phyloP scores from a whole-genome alignment of 1,140 invertebrate genomes.

The Sycophila sp. region DNA sequence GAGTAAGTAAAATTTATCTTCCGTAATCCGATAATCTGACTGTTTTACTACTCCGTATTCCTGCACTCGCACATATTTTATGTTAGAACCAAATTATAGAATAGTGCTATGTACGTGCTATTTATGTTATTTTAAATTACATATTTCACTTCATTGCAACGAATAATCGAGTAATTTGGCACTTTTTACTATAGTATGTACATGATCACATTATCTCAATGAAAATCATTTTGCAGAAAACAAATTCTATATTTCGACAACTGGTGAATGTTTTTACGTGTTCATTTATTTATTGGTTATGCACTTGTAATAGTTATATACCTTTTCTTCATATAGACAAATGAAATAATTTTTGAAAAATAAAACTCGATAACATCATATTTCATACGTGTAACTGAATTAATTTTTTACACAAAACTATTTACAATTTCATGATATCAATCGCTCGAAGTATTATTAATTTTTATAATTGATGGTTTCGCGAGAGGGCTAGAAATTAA shows the following conservation, averaged over 20 bases:
- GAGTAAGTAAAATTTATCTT: no score
- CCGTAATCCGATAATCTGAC: no score
- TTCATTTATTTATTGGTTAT: constrained; percentile 11
- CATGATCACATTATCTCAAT: constrained; percentile 17
- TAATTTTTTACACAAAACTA: constrained; percentile 56
- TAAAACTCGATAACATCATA: no score
- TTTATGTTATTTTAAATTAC: no score
- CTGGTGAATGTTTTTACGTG: constrained; percentile 3
- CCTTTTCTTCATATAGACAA: neutral
- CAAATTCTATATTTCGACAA: constrained; percentile 1
- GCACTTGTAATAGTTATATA: constrained; percentile 5
- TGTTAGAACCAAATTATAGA: no score
- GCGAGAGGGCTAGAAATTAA: no score
- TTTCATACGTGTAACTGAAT: constrained; percentile 49
- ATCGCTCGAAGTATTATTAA: no score
- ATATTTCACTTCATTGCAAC: neutral
- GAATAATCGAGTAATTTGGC: constrained; percentile 26
- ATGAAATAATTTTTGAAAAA: neutral
- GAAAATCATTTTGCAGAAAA: constrained; percentile 25
- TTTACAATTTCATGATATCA: constrained; percentile 56
- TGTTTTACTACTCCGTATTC: no score
- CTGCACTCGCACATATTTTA: no score
- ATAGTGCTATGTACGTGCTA: no score
- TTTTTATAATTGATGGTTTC: no score
- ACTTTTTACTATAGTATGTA: constrained; percentile 37